These are phyloP conservation scores for Pipistrellus pygmaeus DNA, from an alignment of 2,797 vertebrate genomes.

Conservation along the genomic window DNA sequence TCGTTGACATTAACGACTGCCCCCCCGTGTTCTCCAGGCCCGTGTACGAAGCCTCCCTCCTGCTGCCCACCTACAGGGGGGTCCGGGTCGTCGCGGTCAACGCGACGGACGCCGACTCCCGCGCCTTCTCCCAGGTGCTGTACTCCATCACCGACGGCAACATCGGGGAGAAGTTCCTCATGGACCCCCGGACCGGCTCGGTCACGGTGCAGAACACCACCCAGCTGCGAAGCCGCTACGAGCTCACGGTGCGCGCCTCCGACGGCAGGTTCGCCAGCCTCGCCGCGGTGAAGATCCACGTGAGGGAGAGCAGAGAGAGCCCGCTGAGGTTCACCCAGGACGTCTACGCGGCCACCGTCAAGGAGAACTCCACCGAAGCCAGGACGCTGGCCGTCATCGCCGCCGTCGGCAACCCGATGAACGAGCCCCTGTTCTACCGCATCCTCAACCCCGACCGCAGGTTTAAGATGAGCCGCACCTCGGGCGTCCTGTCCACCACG, in stretches of 20 bases:
- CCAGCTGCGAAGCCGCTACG: slow-evolving; percentile 97
- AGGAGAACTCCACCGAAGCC: slow-evolving; percentile 94
- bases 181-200: slow-evolving; percentile 91
- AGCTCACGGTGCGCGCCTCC: slow-evolving; percentile 94
- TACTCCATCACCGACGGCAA: slow-evolving; percentile 98
- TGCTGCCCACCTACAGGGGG: slow-evolving; percentile 96
- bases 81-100: slow-evolving; percentile 93
- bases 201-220: slow-evolving; percentile 96
- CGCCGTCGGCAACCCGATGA: slow-evolving; percentile 95
- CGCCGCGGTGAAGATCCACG: slow-evolving; percentile 94
- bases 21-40: slow-evolving; percentile 94
- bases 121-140: slow-evolving; percentile 93
- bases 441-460: slow-evolving; percentile 96
- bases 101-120: slow-evolving; percentile 95
- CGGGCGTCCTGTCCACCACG: slow-evolving; percentile 96
- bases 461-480: slow-evolving; percentile 95
- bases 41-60: slow-evolving; percentile 92
- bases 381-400: slow-evolving; percentile 94
- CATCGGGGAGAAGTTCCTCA: slow-evolving; percentile 97
- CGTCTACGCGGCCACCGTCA: slow-evolving; percentile 92
- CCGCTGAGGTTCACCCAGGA: slow-evolving; percentile 95
- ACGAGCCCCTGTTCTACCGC: slow-evolving; percentile 95
- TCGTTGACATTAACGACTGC: slow-evolving; percentile 97
- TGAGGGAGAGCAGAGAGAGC: slow-evolving; percentile 95
- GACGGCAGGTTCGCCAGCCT: slow-evolving; percentile 95